Percentiles rank a stretch among this genome's conserved stretches.
Evolutionary conservation across 2,113 vertebrate species (phyloP).

Genomic region (Toxotes jaculatrix): DNA sequence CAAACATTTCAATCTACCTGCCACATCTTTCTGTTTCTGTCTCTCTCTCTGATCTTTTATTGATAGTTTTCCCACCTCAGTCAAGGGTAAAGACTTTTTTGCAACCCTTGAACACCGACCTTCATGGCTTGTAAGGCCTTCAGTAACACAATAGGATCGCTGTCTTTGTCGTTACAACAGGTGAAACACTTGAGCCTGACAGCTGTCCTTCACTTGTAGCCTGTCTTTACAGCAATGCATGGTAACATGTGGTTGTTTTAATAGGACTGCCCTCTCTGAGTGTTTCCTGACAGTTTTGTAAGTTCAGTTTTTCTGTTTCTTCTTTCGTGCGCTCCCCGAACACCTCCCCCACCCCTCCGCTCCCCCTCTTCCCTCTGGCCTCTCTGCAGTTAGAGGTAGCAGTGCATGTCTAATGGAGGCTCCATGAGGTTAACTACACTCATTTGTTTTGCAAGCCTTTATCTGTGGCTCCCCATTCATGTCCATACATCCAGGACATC

Average conservation of each 20-base stretch:
- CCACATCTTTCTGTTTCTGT: no score
- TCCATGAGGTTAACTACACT: conserved; percentile 59
- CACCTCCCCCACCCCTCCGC: not conserved
- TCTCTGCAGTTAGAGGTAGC: conserved; percentile 44
- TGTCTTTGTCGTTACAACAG: not conserved
- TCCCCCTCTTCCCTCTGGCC: not conserved
- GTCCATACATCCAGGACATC: conserved; percentile 26
- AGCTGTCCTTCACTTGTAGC: not conserved
- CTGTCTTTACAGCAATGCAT: conserved; percentile 1
- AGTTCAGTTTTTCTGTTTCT: conserved; percentile 3
- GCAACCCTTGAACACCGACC: no score
- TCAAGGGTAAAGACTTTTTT: no score
- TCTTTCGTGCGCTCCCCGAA: no score
- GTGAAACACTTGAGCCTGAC: conserved; percentile 23
- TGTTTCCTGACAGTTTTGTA: conserved; percentile 48
- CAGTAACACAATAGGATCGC: not conserved
- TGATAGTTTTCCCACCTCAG: no score
- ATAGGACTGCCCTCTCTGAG: conserved; percentile 72
- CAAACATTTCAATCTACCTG: no score
- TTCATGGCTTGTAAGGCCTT: not conserved
- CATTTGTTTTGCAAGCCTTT: conserved; percentile 64
- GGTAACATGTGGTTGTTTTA: conserved; percentile 57
- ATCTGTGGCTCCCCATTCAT: conserved; percentile 15
- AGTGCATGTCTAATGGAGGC: conserved; percentile 68
- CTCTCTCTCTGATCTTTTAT: no score